Evolutionary conservation across 1,140 invertebrate species (phyloP).

Genomic region (Drosophila mayri): DNA sequence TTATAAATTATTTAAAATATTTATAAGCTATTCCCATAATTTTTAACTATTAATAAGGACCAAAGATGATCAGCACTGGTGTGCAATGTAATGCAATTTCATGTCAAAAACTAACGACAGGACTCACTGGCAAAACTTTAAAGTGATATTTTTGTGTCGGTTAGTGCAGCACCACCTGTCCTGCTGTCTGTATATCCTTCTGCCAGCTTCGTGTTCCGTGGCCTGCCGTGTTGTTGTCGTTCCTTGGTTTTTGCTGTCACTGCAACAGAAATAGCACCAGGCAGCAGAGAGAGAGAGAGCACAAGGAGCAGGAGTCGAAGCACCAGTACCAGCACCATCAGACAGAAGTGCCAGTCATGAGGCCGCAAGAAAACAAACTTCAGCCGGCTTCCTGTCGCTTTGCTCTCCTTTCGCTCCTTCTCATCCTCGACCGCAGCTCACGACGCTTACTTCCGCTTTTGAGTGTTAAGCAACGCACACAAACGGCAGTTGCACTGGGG

Average conservation of each 20-base stretch:
- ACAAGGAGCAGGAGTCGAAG: constrained; percentile 9
- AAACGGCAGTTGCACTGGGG: constrained; percentile 23
- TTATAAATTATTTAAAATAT: not conserved
- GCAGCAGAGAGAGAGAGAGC: not conserved
- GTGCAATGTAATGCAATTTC: constrained; percentile 81
- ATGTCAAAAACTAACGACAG: constrained; percentile 80
- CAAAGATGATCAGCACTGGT: constrained; percentile 16
- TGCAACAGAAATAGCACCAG: constrained; percentile 45
- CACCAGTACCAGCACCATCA: constrained; percentile 27
- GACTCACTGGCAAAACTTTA: constrained; percentile 67
- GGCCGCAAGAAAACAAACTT: constrained; percentile 79
- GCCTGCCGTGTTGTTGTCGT: constrained; percentile 36
- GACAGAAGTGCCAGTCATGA: constrained; percentile 74
- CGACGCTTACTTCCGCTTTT: constrained; percentile 80
- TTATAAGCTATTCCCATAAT: not conserved
- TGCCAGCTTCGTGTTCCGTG: constrained; percentile 26
- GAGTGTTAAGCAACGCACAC: constrained; percentile 75
- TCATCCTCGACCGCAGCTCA: constrained; percentile 65
- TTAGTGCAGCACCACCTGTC: constrained; percentile 71
- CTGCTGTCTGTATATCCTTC: constrained; percentile 27
- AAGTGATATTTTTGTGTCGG: constrained; percentile 82
- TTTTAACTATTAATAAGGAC: not conserved
- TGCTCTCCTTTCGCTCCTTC: constrained; percentile 24
- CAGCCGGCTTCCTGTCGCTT: constrained; percentile 51
- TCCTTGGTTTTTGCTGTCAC: constrained; percentile 67